A percentile compares a stretch with the other conserved stretches of the same genome.
phyloP scores from a whole-genome alignment of 2,797 vertebrate species.

The Spea hammondii region DNA sequence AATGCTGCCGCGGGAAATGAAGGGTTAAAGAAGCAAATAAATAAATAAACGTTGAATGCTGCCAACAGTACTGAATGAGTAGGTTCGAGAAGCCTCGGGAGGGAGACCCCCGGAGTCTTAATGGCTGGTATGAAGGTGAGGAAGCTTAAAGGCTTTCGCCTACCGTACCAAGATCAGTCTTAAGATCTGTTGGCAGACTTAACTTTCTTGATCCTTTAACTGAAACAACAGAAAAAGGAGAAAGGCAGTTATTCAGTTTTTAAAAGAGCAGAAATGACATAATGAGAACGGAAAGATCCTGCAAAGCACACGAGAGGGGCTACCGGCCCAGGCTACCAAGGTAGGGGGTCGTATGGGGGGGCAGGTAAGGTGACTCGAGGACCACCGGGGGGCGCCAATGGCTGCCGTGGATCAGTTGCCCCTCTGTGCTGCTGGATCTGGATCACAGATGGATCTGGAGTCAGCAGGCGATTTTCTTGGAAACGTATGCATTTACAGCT shows the following conservation, averaged over 20 bases:
- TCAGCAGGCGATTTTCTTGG: slow-evolving; percentile 44
- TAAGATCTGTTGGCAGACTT: slow-evolving; percentile 99
- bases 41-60: slow-evolving; percentile 64
- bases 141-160: slow-evolving; percentile 87
- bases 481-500: too few relatives aligned
- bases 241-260: slow-evolving; percentile 70
- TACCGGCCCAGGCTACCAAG: slow-evolving; percentile 16
- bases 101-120: slow-evolving; percentile 58
- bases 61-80: slow-evolving; percentile 76
- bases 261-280: slow-evolving; percentile 57
- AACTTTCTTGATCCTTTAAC: slow-evolving; percentile 99
- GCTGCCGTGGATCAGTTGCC: too few relatives aligned
- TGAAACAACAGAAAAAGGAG: slow-evolving; percentile 96
- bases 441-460: slow-evolving; percentile 56
- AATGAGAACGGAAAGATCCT: neutral
- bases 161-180: slow-evolving; percentile 99
- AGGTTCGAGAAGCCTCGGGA: slow-evolving; percentile 62
- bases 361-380: too few relatives aligned
- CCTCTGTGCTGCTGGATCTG: neutral
- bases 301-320: slow-evolving; percentile 16
- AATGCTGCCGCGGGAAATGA: slow-evolving; percentile 59
- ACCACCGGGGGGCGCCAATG: too few relatives aligned
- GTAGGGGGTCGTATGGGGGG: too few relatives aligned
- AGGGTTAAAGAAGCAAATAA: slow-evolving; percentile 60
- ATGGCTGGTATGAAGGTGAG: slow-evolving; percentile 65